Base-by-base conservation (phyloP, 2,888 invertebrate genomes). In the Plemyria rubiginata region DNA sequence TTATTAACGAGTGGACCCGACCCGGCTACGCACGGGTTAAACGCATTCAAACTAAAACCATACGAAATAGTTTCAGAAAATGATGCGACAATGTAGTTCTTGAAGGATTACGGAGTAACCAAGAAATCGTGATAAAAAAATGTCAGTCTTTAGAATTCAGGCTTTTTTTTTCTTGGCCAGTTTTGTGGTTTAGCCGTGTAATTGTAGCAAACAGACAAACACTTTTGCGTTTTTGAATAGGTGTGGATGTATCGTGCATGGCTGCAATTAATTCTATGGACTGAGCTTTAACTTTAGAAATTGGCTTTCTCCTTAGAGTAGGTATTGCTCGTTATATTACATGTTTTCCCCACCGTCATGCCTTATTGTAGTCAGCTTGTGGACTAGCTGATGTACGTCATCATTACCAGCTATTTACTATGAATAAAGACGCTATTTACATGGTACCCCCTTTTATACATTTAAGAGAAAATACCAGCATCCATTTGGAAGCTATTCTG, bases 261-360 rank as follows among this genome's bases (percentile, higher is more conserved):
- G 68, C 65, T 68, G 74, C 77, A 81, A 80, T 80, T 79, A 80
- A 80, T 71, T 70, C 67, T 69, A 60, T 65, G 66, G 70, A 69
- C 62, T 70, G 48, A 74, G 60, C 48, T 53, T 52, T 51, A 71
- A 65, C 65, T 63, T 71, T 68, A 71, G 70, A 69, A 74, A 74
- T 74, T 68, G 68, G 71, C 78, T 79, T 80, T 80, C 81, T 77
- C 78, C 64, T 45, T 43, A 43, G 49, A 59, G 15, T n/a, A n/a
- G n/a, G n/a, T 50, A 55, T 52, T 52, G 52, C 46, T 50, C 12
- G 49, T 15, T 49, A 29, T 51, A 45, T 45, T 57, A 36, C 22
- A 11, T 16, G 41, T 15, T 50, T 45, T 60, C 60, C 50, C 49
- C 32, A 16, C 16, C 38, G 54, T 60, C 60, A 45, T 45, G 16